Evolutionary conservation across 2,888 invertebrate species (phyloP), one percentile per base, ranked within the genome.

Genomic region (Clusia tigrina): DNA sequence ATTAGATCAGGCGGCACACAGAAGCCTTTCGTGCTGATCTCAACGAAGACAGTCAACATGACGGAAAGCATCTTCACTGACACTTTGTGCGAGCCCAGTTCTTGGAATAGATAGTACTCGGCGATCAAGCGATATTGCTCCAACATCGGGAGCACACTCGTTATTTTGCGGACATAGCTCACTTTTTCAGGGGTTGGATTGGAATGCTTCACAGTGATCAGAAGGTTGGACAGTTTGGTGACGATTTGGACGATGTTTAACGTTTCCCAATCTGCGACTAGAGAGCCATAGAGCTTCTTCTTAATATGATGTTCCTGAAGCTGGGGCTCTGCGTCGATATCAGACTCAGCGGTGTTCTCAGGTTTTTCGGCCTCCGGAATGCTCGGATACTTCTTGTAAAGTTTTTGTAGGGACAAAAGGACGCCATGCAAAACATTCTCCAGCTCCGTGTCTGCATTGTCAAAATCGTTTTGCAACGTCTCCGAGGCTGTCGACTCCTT

Each of bases 1-100:
- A 93, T 89, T 24, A 92, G 85, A 77, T 96, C 96, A 2, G 92
- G 89, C 0, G 97, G 96, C 54, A 94, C 89, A 79, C 98, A 97
- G 84, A 98, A 98, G 17, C 99, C 98, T 86, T 91, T 93, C 46
- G 87, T 86, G 15, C 91, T 89, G 26, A 98, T 86, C 72, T 95
- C 93, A 0, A 91, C 88, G 81, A 97, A 98, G 15, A 96, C 89
- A 65, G 90, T 91, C 59, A 95, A 82, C 61, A 97, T 86, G 2
- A 95, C 88, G 0, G 93, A 92, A 6, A 92, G 85, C 85, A 96
- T 89, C 85, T 96, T 96, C 70, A 91, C 90, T 0, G 91, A 89
- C 0, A 91, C 87, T 71, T 94, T 88, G 76, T 94, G 92, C 0
- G 91, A 88, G 0, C 91, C 89, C 2, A 95, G 87, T 78, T 91